These are phyloP conservation scores for Chaenodraco wilsoni DNA, from an alignment of 2,797 vertebrate genomes.

Conservation along the genomic window DNA sequence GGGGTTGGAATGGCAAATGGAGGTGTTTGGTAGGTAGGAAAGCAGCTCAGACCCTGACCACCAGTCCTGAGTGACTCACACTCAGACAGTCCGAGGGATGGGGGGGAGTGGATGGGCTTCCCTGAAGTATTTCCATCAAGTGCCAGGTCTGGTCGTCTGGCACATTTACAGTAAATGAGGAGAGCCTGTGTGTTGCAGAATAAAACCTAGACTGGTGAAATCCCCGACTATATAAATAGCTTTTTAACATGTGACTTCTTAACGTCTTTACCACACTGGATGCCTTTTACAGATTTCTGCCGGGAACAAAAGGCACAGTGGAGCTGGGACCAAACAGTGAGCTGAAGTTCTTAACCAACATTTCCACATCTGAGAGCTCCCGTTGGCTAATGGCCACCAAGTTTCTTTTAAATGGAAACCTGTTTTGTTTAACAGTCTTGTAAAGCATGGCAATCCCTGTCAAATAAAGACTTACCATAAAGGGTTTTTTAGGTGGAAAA, in stretches of 20 bases:
- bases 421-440: constrained; percentile 49
- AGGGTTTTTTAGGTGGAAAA: neutral
- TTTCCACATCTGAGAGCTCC: constrained; percentile 54
- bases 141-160: constrained; percentile 54
- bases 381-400: constrained; percentile 5
- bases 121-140: constrained; percentile 64
- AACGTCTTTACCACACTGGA: constrained; percentile 59
- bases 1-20: constrained; percentile 54
- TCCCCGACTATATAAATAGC: constrained; percentile 67
- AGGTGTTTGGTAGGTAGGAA: constrained; percentile 56
- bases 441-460: constrained; percentile 55
- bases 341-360: constrained; percentile 34
- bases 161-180: constrained; percentile 67
- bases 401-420: constrained; percentile 46
- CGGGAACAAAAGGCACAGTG: constrained; percentile 54
- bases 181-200: constrained; percentile 58
- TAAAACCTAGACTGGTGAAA: constrained; percentile 65
- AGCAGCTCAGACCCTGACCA: constrained; percentile 42
- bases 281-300: constrained; percentile 62
- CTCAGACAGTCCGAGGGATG: constrained; percentile 18
- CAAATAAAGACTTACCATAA: constrained; percentile 43
- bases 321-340: constrained; percentile 28
- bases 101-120: constrained; percentile 59
- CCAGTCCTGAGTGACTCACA: constrained; percentile 38
- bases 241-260: constrained; percentile 59